Base-by-base conservation (phyloP, 2,113 vertebrate species). In the Chionis minor region DNA sequence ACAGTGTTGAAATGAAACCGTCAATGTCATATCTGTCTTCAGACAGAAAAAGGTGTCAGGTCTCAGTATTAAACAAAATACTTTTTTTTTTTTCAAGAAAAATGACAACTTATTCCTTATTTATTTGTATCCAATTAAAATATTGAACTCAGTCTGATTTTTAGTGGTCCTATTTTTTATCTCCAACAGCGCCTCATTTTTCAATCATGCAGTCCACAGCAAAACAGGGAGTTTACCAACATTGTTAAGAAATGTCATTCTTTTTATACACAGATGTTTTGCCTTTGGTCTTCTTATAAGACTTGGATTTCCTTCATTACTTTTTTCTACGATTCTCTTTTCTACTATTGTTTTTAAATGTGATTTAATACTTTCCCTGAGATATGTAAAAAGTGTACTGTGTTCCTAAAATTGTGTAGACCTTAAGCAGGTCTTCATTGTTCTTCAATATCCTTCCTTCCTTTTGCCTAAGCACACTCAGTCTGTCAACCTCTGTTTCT, bases 321-420 rank as follows among this genome's bases (percentile, higher is more conserved):
- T 16, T 52, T 54, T 82, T 67, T 55, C 12, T 81, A 26, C 14
- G 9, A 28, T 35, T 59, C 12, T 73, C 12, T 77, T 72, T 62
- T 62, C 24, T 81, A 30, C 2, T 14, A 3, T 22, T 38, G 23
- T 51, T 51, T 51, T 51, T 24, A 56, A n/a, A 44, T 40, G 3
- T 28, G 14, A n/a, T 73, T 83, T 61, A 61, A 55, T 90, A 61
- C 8, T 42, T 84, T 47, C 9, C 5, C 19, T 35, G 20, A 81
- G 6, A 45, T 44, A 45, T 1, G 0, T 20, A 45, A 72, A 19
- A 83, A 59, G 12, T 35, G 7, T 55, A 40, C 6, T 0, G 0
- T 59, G 11, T 56, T 80, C 6, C 16, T 49, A 40, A 69, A 81
- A 40, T 49, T 65, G 11, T 32, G 35, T n/a, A 70, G 55, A 73